A percentile compares a stretch with the other conserved stretches of the same genome.
Evolutionary conservation across 2,888 invertebrate species (phyloP).

Genomic region (Danaus chrysippus): DNA sequence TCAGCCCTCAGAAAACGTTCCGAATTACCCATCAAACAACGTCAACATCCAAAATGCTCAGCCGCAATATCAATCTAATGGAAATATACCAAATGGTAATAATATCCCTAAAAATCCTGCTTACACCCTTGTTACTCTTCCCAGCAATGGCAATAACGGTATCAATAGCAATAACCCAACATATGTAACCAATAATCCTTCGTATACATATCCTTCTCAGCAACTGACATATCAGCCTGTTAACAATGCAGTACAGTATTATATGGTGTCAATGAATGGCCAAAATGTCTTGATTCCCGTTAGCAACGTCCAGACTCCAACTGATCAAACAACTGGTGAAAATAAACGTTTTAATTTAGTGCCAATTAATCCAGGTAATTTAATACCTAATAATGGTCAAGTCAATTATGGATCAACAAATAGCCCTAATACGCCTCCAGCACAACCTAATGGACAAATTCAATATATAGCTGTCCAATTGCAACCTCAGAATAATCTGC

Average conservation of each 20-base stretch:
- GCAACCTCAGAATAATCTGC: neutral
- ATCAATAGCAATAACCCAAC: conserved; percentile 9
- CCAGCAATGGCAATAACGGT: conserved; percentile 8
- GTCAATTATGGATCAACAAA: conserved; percentile 14
- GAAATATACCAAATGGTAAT: conserved; percentile 10
- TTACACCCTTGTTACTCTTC: conserved; percentile 19
- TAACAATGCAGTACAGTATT: conserved; percentile 14
- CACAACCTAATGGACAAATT: conserved; percentile 6
- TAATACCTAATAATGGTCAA: conserved; percentile 10
- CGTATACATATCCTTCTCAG: neutral
- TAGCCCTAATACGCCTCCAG: conserved; percentile 6
- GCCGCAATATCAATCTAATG: conserved; percentile 1
- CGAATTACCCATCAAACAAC: conserved; percentile 6
- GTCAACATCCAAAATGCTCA: conserved; percentile 10
- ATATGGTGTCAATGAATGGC: conserved; percentile 24
- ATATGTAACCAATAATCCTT: conserved; percentile 1
- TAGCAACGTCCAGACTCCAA: conserved; percentile 6
- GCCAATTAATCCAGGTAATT: conserved; percentile 10
- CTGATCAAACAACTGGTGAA: conserved; percentile 7
- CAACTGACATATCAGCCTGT: conserved; percentile 5
- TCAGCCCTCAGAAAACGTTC: conserved; percentile 11
- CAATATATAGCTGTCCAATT: conserved; percentile 6
- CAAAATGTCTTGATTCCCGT: conserved; percentile 25
- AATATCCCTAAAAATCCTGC: conserved; percentile 15
- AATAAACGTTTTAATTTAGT: conserved; percentile 9